phyloP scores from a whole-genome alignment of 2,113 vertebrate genomes.

The Tychaedon coryphoeus region DNA sequence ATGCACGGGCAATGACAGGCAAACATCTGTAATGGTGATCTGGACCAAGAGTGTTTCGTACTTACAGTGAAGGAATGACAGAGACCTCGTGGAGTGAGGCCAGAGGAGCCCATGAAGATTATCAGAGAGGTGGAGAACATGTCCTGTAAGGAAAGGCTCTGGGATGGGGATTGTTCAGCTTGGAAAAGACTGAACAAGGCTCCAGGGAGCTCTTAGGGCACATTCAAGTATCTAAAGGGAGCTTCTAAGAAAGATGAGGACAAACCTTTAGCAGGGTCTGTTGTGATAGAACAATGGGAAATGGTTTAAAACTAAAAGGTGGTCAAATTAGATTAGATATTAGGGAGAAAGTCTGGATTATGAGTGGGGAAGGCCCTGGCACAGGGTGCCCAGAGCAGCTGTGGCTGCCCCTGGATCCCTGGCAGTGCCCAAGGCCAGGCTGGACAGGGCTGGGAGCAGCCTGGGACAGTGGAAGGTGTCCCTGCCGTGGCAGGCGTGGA shows the following conservation, averaged over 20 bases:
- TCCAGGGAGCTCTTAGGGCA: background rate
- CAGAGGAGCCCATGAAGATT: background rate
- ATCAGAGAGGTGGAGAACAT: background rate
- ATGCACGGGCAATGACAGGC: accelerated
- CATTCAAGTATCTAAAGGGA: no score
- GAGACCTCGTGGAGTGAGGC: background rate
- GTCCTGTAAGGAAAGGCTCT: background rate
- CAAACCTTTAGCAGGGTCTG: background rate
- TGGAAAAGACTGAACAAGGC: background rate
- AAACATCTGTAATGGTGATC: background rate
- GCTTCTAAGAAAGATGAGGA: background rate
- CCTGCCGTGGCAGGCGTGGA: background rate
- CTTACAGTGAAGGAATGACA: background rate
- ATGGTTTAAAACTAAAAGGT: background rate
- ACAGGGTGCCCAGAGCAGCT: background rate
- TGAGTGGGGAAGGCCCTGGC: background rate
- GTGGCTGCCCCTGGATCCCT: background rate
- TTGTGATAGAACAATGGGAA: background rate
- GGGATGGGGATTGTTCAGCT: background rate
- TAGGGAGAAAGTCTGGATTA: background rate
- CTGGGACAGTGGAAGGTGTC: background rate
- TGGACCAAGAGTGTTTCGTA: background rate
- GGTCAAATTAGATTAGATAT: no score
- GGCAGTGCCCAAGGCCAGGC: background rate
- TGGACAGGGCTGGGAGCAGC: background rate